A percentile compares a stretch with the other conserved stretches of the same genome.
Conservation (phyloP, 2,797 vertebrate species). For the Coreius guichenoti region DNA sequence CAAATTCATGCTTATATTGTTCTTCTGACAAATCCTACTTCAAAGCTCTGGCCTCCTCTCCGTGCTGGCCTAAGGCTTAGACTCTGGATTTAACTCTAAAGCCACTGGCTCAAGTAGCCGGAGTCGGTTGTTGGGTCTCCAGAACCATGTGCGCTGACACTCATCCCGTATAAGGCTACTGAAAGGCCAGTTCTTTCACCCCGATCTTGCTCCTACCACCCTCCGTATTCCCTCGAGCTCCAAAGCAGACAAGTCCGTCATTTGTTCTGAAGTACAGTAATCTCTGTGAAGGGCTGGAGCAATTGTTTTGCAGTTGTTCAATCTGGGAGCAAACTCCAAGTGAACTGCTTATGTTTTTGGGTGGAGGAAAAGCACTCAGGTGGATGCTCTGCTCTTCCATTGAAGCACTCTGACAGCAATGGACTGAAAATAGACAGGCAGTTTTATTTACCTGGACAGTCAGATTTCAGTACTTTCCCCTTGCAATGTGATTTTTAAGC, state of each 20-base stretch:
- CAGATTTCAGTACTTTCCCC: neutral
- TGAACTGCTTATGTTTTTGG: constrained; percentile 26
- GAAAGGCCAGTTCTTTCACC: constrained; percentile 20
- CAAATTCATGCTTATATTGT: constrained; percentile 46
- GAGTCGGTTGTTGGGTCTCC: neutral
- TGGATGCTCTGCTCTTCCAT: constrained; percentile 9
- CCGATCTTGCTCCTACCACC: neutral
- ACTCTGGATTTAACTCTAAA: constrained; percentile 43
- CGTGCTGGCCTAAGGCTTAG: constrained; percentile 38
- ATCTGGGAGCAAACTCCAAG: constrained; percentile 3
- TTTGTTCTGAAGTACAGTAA: constrained; percentile 45
- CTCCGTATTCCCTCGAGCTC: neutral
- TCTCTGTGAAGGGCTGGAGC: constrained; percentile 33
- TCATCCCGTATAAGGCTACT: neutral
- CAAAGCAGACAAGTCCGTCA: constrained; percentile 35
- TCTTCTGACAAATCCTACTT: constrained; percentile 47
- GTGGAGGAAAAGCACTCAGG: constrained; percentile 27
- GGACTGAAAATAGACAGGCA: constrained; percentile 12
- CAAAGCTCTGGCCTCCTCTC: constrained; percentile 38
- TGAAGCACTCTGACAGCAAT: constrained; percentile 2
- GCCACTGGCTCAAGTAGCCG: constrained; percentile 27
- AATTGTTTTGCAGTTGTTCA: constrained; percentile 36
- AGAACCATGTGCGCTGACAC: constrained; percentile 28
- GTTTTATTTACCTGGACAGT: neutral
- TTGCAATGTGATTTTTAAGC: neutral